These are phyloP conservation scores for Hycleus cichorii DNA, from an alignment of 1,140 invertebrate genomes.

Conservation along the genomic window DNA sequence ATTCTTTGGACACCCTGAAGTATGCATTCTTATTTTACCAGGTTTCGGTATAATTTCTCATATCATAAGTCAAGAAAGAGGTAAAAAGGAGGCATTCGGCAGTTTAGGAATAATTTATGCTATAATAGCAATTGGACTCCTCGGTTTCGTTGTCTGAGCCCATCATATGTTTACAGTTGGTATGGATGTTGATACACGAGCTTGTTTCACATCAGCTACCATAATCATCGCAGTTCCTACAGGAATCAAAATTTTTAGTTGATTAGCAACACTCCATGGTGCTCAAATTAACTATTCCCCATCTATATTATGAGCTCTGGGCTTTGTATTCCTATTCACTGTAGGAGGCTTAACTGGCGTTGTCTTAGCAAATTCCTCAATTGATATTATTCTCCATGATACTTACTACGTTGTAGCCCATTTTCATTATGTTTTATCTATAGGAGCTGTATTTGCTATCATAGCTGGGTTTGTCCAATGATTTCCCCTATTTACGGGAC, in stretches of 20 bases:
- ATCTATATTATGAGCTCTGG: conserved; percentile 55
- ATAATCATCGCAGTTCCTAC: conserved; percentile 65
- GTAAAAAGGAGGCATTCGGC: conserved; percentile 54
- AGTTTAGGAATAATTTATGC: conserved; percentile 56
- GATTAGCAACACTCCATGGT: conserved; percentile 51
- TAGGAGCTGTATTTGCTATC: conserved; percentile 64
- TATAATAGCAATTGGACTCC: conserved; percentile 56
- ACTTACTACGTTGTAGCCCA: conserved; percentile 71
- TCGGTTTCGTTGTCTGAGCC: conserved; percentile 62
- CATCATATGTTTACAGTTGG: conserved; percentile 69
- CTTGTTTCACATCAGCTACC: conserved; percentile 65
- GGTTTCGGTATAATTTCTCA: conserved; percentile 59
- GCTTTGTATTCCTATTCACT: conserved; percentile 66
- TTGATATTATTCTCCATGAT: conserved; percentile 65
- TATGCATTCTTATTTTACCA: conserved; percentile 64
- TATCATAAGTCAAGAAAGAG: conserved; percentile 52
- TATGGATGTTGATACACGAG: conserved; percentile 63
- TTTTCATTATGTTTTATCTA: conserved; percentile 63
- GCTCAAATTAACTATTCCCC: conserved; percentile 47
- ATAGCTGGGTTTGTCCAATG: conserved; percentile 59
- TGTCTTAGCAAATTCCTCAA: conserved; percentile 60
- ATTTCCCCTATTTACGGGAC: conserved; percentile 55
- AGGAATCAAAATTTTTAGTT: conserved; percentile 62
- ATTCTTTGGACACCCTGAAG: conserved; percentile 72
- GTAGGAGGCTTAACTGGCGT: conserved; percentile 56